A percentile compares a stretch with the other conserved stretches of the same genome.
These are phyloP conservation scores for Ditula angustiorana DNA, from an alignment of 2,888 invertebrate genomes.

Conservation along the genomic window DNA sequence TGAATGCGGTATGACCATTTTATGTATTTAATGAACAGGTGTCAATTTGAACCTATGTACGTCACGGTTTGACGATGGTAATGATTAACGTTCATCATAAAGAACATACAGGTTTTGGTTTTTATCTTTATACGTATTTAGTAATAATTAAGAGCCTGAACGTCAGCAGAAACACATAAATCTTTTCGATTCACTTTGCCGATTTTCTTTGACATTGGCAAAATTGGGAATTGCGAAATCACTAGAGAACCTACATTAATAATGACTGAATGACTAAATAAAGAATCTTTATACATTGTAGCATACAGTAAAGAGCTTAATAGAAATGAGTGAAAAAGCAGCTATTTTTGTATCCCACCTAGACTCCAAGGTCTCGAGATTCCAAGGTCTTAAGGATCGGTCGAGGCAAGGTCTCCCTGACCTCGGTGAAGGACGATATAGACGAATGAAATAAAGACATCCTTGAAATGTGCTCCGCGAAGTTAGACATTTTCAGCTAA, in stretches of 20 bases:
- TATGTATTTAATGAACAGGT: background rate
- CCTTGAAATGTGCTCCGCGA: slow-evolving; percentile 44
- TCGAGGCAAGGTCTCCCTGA: slow-evolving; percentile 55
- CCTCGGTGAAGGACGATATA: slow-evolving; percentile 51
- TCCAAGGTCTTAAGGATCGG: slow-evolving; percentile 52
- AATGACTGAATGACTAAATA: slow-evolving; percentile 13
- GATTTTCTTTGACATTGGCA: background rate
- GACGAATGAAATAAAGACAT: slow-evolving; percentile 49
- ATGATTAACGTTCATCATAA: background rate
- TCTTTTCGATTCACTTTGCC: background rate
- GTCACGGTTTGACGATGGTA: background rate
- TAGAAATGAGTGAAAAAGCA: slow-evolving; percentile 15
- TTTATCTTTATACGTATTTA: background rate
- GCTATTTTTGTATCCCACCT: slow-evolving; percentile 28
- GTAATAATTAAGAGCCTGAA: background rate
- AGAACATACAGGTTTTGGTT: background rate
- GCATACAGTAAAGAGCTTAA: slow-evolving; percentile 6
- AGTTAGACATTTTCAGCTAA: slow-evolving; percentile 9
- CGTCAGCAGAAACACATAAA: background rate
- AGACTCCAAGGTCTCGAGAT: slow-evolving; percentile 52
- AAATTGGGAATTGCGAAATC: background rate
- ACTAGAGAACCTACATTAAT: background rate
- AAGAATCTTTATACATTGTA: slow-evolving; percentile 2
- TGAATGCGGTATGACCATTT: background rate
- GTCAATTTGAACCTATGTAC: background rate